Conservation (phyloP, 2,888 invertebrate species). For the Horisme vitalbata region DNA sequence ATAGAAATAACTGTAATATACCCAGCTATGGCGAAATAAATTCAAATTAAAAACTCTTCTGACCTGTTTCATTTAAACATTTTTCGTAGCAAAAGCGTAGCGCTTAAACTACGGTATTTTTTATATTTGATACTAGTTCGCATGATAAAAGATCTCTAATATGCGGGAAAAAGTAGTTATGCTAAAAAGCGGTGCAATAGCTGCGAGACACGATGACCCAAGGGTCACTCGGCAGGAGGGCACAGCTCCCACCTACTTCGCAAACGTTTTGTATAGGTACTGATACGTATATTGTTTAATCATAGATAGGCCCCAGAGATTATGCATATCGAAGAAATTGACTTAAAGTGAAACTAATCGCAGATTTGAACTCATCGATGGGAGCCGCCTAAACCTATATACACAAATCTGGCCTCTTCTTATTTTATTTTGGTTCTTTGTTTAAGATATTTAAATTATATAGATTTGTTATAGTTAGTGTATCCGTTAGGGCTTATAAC, state of each 20-base stretch:
- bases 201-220: conserved; percentile 59
- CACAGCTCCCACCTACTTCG: conserved; percentile 46
- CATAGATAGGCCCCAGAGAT: conserved; percentile 44
- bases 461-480: too few relatives aligned
- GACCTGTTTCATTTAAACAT: background rate
- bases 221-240: conserved; percentile 54
- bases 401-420: too few relatives aligned
- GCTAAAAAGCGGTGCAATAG: conserved; percentile 48
- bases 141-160: conserved; percentile 34
- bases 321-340: conserved; percentile 40
- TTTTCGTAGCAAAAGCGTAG: conserved; percentile 28
- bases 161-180: conserved; percentile 42
- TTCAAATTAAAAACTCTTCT: background rate
- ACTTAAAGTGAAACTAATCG: too few relatives aligned
- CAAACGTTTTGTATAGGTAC: conserved; percentile 46
- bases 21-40: too few relatives aligned
- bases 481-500: too few relatives aligned
- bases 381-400: too few relatives aligned
- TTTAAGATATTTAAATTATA: too few relatives aligned
- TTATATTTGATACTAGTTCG: conserved; percentile 28
- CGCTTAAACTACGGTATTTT: conserved; percentile 5
- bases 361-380: too few relatives aligned
- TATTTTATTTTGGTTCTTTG: too few relatives aligned
- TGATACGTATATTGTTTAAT: conserved; percentile 46
- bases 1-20: too few relatives aligned